Base-by-base conservation (phyloP, 2,113 vertebrate species). In the Campylorhamphus procurvoides region DNA sequence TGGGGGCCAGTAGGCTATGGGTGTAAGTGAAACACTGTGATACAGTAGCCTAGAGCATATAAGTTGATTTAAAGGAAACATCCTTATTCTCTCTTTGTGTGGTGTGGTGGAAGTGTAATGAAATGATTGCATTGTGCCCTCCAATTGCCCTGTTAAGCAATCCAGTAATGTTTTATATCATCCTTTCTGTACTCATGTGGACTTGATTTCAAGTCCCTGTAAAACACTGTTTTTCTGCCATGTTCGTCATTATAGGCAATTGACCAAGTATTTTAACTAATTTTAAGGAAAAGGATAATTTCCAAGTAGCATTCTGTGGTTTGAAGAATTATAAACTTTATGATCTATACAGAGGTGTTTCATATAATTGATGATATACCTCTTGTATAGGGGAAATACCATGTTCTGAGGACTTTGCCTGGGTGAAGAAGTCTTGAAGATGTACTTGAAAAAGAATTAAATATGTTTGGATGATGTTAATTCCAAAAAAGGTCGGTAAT, bases 381-480 rank as follows among this genome's bases (percentile, higher is more conserved):
- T 81, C 53, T 66, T 95, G 73, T 90, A 9, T 39, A 97, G 95
- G 97, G 94, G 87, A 97, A 44, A 96, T 25, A 75, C 82, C 87
- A 79, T n/a, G 98, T 95, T 97, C 96, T 93, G 95, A 97, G 71
- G 96, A 35, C 52, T 58, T 94, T 87, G 49, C 18, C 17, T 93
- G 28, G 8, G 74, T 94, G 84, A 97, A 89, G 79, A 69, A 98
- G 28, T 31, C 90, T 47, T 98, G 39, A 63, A 63, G 60, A 40
- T 42, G 95, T 94, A 59, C 97, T 91, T 98, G 84, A 97, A 97
- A 98, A 50, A 85, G 79, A 75, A 98, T 97, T 90, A 96, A 91
- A 42, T 98, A 97, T 59, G 1, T 95, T 73, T 97, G 96, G 95
- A 98, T 97, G 91, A 68, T 95, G 83, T 50, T 98, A 42, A 89